Evolutionary conservation across 2,113 vertebrate species (phyloP).

Genomic region (Albula glossodonta): DNA sequence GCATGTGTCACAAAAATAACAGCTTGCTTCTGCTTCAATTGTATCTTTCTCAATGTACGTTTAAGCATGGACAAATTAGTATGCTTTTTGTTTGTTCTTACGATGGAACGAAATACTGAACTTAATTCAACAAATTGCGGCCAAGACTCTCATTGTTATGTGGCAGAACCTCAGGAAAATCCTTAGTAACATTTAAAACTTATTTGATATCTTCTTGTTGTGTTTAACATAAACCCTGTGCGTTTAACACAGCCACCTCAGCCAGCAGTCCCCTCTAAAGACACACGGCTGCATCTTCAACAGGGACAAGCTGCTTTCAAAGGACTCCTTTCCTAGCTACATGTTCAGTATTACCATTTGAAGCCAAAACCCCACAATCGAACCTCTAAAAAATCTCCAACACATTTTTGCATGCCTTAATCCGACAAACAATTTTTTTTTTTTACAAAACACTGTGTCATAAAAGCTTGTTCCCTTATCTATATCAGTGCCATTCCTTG

Average conservation of each 20-base stretch:
- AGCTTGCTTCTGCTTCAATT: background rate
- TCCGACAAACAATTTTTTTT: background rate
- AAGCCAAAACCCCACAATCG: too few relatives aligned
- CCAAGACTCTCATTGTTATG: background rate
- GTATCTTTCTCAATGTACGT: slow-evolving; percentile 35
- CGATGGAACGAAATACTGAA: slow-evolving; percentile 57
- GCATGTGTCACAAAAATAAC: background rate
- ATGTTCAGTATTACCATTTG: too few relatives aligned
- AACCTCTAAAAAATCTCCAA: background rate
- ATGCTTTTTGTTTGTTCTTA: slow-evolving; percentile 50
- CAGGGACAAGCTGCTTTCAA: too few relatives aligned
- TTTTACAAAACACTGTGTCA: too few relatives aligned
- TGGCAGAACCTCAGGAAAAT: background rate
- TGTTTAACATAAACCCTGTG: too few relatives aligned
- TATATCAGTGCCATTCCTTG: background rate
- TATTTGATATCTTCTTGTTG: background rate
- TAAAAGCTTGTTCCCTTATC: too few relatives aligned
- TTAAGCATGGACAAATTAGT: slow-evolving; percentile 40
- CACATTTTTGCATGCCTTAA: slow-evolving; percentile 9
- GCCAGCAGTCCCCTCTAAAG: too few relatives aligned
- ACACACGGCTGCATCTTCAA: too few relatives aligned
- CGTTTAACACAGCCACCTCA: too few relatives aligned
- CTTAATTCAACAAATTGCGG: slow-evolving; percentile 40
- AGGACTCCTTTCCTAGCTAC: too few relatives aligned
- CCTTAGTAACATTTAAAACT: background rate